Conservation (phyloP, 2,888 invertebrate species). For the Phrixothrix hirtus region DNA sequence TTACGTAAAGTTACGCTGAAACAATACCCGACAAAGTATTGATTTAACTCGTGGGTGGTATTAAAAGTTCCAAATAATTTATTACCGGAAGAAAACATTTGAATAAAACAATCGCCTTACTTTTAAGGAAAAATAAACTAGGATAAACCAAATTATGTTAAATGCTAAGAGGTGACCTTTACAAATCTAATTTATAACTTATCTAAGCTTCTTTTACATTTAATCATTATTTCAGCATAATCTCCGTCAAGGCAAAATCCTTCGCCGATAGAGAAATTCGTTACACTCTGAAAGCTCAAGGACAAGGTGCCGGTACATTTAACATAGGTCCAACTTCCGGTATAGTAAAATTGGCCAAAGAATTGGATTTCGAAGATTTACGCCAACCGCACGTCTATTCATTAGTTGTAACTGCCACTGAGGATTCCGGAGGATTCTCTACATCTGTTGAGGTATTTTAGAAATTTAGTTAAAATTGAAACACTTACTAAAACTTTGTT, state of each 20-base stretch:
- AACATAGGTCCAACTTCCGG: constrained; percentile 94
- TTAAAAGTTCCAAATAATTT: too few relatives aligned
- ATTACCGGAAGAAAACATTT: too few relatives aligned
- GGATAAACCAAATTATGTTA: too few relatives aligned
- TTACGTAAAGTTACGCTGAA: too few relatives aligned
- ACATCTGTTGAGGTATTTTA: constrained; percentile 84
- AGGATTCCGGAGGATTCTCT: constrained; percentile 96
- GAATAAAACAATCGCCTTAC: too few relatives aligned
- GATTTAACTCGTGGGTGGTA: too few relatives aligned
- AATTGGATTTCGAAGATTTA: constrained; percentile 95
- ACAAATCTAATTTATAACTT: background rate
- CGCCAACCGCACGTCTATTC: constrained; percentile 93
- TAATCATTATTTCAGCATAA: constrained; percentile 69
- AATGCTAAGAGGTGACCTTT: background rate
- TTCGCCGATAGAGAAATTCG: constrained; percentile 96
- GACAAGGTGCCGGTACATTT: constrained; percentile 92
- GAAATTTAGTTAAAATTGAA: constrained; percentile 13
- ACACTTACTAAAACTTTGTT: constrained; percentile 9
- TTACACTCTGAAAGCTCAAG: constrained; percentile 93
- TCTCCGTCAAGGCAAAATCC: constrained; percentile 95
- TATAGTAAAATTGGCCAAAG: constrained; percentile 92
- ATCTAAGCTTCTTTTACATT: background rate
- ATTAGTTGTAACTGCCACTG: constrained; percentile 90
- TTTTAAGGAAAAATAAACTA: too few relatives aligned
- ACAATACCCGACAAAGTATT: too few relatives aligned